Evolutionary conservation across 1,140 invertebrate genomes (phyloP), one percentile per base, ranked within the genome.

Genomic region (Pinna nobilis): DNA sequence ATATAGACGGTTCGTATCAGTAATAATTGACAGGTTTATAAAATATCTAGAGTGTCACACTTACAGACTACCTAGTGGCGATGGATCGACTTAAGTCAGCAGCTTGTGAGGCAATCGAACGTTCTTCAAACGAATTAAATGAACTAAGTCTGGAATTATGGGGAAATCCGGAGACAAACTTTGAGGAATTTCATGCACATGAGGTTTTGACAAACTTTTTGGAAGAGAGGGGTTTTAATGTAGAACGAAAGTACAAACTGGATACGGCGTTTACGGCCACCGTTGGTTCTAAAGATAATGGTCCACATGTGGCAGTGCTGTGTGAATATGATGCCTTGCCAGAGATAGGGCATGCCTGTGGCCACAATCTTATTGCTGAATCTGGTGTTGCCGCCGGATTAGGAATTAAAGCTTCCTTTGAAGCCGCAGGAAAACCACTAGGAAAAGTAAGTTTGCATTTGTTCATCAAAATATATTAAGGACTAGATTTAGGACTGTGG

Each of bases 311-410:
- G 23, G 81, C 70, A 33, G 47, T 87, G 4, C 18, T 88, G 3
- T 87, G 86, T 63, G 87, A 88, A 76, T 88, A 87, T 67, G 86
- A 88, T 68, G 85, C 86, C 4, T 69, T 88, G 11, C 86, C 86
- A 0, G 79, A 73, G 3, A 82, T 87, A 20, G 87, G 86, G 15
- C 86, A 88, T 73, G 87, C 85, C 1, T 88, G 86, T 74, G 86
- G 86, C 1, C 86, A 88, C 53, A 88, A 88, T 63, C 68, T 88
- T 7, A 87, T 88, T 15, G 82, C 86, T 4, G 86, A 88, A 66
- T 80, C 82, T 20, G 83, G 84, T 0, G 41, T 84, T 13, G 86
- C 79, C 9, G 82, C 80, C n/a, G 82, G 68, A 13, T 44, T 88
- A 2, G 86, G 75, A 15, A 64, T 88, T 18, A 84, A 84, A 60